These are phyloP conservation scores for Pteria penguin DNA, from an alignment of 2,888 invertebrate genomes.

Conservation along the genomic window DNA sequence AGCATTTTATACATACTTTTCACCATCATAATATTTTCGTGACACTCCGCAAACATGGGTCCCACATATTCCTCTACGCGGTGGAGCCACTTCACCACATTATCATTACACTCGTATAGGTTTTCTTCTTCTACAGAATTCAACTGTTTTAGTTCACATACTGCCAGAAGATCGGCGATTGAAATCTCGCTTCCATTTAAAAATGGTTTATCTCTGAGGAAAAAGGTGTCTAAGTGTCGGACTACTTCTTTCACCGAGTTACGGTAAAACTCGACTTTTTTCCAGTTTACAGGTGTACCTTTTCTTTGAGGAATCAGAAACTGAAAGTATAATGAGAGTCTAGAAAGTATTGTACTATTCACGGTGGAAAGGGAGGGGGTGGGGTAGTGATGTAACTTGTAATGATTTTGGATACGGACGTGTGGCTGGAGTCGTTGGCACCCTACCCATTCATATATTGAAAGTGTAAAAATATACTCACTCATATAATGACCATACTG, in stretches of 20 bases:
- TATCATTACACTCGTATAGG: conserved; percentile 61
- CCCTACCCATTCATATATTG: no score
- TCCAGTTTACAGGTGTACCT: conserved; percentile 63
- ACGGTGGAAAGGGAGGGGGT: no score
- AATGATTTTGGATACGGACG: no score
- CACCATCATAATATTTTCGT: conserved; percentile 38
- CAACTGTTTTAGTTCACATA: conserved; percentile 75
- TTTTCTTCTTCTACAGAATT: conserved; percentile 62
- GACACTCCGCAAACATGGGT: conserved; percentile 64
- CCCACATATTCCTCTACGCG: conserved; percentile 61
- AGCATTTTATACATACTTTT: conserved; percentile 28
- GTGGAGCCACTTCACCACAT: conserved; percentile 67
- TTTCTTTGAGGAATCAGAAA: conserved; percentile 70
- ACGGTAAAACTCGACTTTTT: conserved; percentile 59
- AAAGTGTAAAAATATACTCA: no score
- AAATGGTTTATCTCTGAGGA: conserved; percentile 61
- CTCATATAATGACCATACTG: no score
- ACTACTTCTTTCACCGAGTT: conserved; percentile 51
- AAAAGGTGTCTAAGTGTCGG: conserved; percentile 66
- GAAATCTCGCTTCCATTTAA: conserved; percentile 68
- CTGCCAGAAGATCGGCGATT: conserved; percentile 72
- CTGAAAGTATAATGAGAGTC: no score
- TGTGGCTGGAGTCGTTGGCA: no score
- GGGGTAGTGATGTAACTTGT: no score
- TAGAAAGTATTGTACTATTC: no score